Conservation (phyloP, 1,140 invertebrate genomes). For the Phocides pigmalion region DNA sequence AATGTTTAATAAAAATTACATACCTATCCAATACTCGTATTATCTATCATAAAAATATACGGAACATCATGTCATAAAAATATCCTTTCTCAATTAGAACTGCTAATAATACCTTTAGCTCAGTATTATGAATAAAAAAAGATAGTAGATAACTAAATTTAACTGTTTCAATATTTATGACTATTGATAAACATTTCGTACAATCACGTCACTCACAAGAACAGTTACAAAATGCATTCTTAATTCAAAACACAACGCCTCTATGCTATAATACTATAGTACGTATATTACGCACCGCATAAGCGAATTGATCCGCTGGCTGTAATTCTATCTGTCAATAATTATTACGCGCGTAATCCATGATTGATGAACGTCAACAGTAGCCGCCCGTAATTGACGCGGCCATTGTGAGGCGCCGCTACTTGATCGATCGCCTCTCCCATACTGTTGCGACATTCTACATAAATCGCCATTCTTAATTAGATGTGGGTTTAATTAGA, state of each 20-base stretch:
- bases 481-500: slow-evolving; percentile 66
- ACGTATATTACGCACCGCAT: slow-evolving; percentile 36
- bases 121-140: too few species aligned
- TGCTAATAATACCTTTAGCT: too few species aligned
- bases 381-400: slow-evolving; percentile 66
- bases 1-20: too few species aligned
- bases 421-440: slow-evolving; percentile 61
- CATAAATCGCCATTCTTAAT: slow-evolving; percentile 59
- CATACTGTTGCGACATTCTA: slow-evolving; percentile 53
- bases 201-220: slow-evolving; percentile 3
- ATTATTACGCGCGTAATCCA: slow-evolving; percentile 72
- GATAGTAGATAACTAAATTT: too few species aligned
- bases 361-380: slow-evolving; percentile 75
- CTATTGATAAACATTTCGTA: neutral
- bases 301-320: slow-evolving; percentile 41
- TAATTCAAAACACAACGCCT: slow-evolving; percentile 29
- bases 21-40: too few species aligned
- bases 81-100: too few species aligned
- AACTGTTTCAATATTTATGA: too few species aligned
- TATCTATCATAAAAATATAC: too few species aligned
- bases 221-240: slow-evolving; percentile 29
- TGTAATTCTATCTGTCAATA: slow-evolving; percentile 72
- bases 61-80: too few species aligned
- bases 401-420: slow-evolving; percentile 53
- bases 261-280: neutral